phyloP scores from a whole-genome alignment of 2,888 invertebrate genomes.

The Eurois occulta region DNA sequence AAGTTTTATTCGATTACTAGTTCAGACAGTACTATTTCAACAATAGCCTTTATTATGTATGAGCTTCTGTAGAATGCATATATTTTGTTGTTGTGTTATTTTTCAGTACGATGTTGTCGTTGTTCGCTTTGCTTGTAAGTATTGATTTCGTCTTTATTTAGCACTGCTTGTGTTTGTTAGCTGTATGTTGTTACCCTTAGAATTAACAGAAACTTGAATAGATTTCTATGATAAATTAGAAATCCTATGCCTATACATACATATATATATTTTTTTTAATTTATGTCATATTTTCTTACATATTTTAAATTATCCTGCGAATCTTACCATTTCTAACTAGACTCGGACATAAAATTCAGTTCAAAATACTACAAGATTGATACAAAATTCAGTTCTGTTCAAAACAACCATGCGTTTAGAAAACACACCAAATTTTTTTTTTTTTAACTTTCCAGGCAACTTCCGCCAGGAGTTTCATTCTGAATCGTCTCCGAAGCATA shows the following conservation, averaged over 20 bases:
- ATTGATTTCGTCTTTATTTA: slow-evolving; percentile 69
- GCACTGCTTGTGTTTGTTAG: slow-evolving; percentile 45
- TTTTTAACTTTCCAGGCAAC: slow-evolving; percentile 78
- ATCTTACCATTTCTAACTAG: neutral
- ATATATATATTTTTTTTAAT: neutral
- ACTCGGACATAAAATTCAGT: neutral
- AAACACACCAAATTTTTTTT: neutral
- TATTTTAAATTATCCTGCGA: neutral
- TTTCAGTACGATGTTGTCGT: slow-evolving; percentile 57
- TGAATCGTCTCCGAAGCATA: slow-evolving; percentile 84
- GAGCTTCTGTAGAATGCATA: slow-evolving; percentile 18
- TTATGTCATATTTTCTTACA: neutral
- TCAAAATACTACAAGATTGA: neutral
- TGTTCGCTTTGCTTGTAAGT: slow-evolving; percentile 81
- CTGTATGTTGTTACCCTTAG: slow-evolving; percentile 13
- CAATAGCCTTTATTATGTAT: neutral
- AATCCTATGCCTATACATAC: neutral
- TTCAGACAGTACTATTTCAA: neutral
- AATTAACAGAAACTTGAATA: slow-evolving; percentile 2
- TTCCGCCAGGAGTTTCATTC: slow-evolving; percentile 86
- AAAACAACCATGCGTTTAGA: too few relatives aligned
- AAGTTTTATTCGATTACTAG: neutral
- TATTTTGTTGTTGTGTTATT: slow-evolving; percentile 31
- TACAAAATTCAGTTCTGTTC: too few relatives aligned
- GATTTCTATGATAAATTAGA: neutral